Evolutionary conservation across 2,888 invertebrate species (phyloP), one percentile per base, ranked within the genome.

Genomic region (Pecten maximus): DNA sequence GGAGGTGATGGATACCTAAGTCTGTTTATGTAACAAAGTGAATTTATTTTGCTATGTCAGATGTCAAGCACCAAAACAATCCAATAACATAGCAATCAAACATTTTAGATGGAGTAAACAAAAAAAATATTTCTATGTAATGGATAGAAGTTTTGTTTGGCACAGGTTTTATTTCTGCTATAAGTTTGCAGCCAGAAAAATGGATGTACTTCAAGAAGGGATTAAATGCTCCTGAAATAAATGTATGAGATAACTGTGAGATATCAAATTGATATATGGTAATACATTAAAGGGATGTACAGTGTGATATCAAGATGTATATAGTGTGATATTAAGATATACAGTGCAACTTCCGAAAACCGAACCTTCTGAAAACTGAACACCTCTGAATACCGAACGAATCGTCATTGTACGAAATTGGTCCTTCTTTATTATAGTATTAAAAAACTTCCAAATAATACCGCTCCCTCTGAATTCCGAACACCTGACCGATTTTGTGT

Each of bases 61-160:
- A 74, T 74, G 74, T 74, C 74, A 74, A 74, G 74, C 74, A 35
- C 74, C 23, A 23, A 74, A 74, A 74, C 35, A 74, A 74, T 0
- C 28, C 74, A 74, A 74, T 74, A 74, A 28, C 74, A 74, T 35
- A 35, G 74, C 15, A 74, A 74, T 74, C 74, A 74, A 74, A 74
- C 74, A 74, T 74, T 23, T 35, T 2, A 28, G 10, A 74, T 15
- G 2, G 23, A 74, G 35, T 60, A 60, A 28, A 74, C 23, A 74
- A 74, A 74, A n/a, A 74, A 74, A 19, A 8, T 23, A 28, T 23
- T 23, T 8, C 23, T 6, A 23, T n/a, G 60, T 35, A 74, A 74
- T 74, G 35, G 74, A 74, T 74, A 35, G 74, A 28, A 74, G 0
- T 74, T 35, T 4, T 8, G 23, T 74, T 74, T 35, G 28, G 35